A percentile compares a stretch with the other conserved stretches of the same genome.
Conservation (phyloP, 2,797 vertebrate species). For the Hypotaenidia philippensis region DNA sequence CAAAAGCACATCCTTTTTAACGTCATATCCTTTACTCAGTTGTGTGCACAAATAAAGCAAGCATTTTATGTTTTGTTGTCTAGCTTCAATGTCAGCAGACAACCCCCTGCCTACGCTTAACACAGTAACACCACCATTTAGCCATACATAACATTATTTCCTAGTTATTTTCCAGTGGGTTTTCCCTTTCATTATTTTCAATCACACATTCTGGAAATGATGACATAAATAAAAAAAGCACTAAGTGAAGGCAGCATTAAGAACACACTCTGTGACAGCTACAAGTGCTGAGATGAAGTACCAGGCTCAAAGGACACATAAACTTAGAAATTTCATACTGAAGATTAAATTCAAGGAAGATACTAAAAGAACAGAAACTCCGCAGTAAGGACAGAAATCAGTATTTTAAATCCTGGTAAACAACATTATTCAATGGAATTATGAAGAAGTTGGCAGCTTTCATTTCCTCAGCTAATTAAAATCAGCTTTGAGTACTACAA, state of each 20-base stretch:
- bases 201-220: not conserved
- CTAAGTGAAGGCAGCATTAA: not conserved
- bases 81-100: not conserved
- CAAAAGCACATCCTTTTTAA: not conserved
- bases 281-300: not conserved
- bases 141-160: not conserved
- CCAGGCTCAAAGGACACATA: not conserved
- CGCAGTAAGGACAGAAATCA: not conserved
- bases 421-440: not conserved
- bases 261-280: not conserved
- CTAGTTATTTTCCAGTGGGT: not conserved
- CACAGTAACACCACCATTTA: not conserved
- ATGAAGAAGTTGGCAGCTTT: not conserved
- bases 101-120: rapidly evolving
- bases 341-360: not conserved
- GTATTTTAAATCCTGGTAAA: not conserved
- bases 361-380: not conserved
- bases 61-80: not conserved
- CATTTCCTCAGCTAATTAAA: constrained; percentile 29
- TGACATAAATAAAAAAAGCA: not conserved
- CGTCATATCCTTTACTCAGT: not conserved
- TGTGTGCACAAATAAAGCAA: not conserved
- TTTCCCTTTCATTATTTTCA: not conserved
- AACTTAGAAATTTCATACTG: not conserved
- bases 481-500: not conserved